These are phyloP conservation scores for Enteromius afrohamiltoni DNA, from an alignment of 2,797 vertebrate species.

Conservation along the genomic window DNA sequence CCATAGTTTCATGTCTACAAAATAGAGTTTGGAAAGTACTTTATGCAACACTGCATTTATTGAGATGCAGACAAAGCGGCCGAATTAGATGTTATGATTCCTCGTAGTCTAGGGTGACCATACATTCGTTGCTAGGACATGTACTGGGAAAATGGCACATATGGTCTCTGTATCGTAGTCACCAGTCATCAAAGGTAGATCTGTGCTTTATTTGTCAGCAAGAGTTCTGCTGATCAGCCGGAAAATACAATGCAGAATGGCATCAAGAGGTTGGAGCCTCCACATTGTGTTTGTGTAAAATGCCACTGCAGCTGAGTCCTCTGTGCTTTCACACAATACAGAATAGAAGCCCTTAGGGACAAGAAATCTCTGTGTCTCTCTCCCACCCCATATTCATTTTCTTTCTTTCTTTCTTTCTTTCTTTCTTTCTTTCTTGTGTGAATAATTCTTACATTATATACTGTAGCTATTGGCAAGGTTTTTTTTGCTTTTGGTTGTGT, in stretches of 20 bases:
- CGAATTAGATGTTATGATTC: no score
- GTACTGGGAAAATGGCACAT: no score
- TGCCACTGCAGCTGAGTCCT: conserved; percentile 42
- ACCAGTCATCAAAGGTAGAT: conserved; percentile 23
- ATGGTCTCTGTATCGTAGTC: no score
- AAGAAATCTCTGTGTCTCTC: neutral
- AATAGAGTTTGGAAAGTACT: no score
- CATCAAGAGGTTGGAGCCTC: conserved; percentile 44
- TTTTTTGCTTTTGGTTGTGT: neutral
- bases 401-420: conserved; percentile 1
- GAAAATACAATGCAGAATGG: conserved; percentile 61
- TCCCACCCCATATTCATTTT: neutral
- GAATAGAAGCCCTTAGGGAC: conserved; percentile 14
- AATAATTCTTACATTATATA: neutral
- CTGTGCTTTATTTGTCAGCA: conserved; percentile 39
- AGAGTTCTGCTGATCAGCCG: conserved; percentile 55
- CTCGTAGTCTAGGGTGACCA: no score
- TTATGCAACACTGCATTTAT: no score
- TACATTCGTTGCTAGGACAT: no score
- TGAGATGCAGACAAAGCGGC: no score
- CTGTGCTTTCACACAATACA: conserved; percentile 51
- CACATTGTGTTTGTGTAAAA: conserved; percentile 51
- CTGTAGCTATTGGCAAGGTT: neutral
- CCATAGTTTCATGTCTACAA: no score
- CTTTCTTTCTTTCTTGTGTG: neutral